Base-by-base conservation (phyloP, 2,797 vertebrate species). In the Dallia pectoralis region DNA sequence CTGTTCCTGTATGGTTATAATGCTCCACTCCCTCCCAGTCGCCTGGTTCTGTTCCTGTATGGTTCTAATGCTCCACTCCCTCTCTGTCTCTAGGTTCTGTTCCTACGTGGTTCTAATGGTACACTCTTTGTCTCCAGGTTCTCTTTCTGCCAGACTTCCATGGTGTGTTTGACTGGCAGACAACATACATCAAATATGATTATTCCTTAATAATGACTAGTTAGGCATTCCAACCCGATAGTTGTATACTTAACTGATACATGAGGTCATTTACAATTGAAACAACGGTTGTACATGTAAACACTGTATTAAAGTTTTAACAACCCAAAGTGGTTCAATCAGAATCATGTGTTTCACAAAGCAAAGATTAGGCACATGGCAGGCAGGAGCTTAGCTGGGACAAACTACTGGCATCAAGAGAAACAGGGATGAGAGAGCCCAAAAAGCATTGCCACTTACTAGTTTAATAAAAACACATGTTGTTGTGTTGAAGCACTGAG, bases 131-230 rank as follows among this genome's bases (percentile, higher is more conserved):
- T n/a, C n/a, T n/a, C 36, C 36, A 40, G 36, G 36, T 7, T 22
- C n/a, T 56, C 3, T 53, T 53, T n/a, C 19, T 56, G 64, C 66
- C 68, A 64, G 71, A 63, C 77, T 79, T 59, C 72, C 70, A 77
- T 68, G 75, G 65, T 59, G 74, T 9, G 40, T 74, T 73, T 71
- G 49, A 76, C n/a, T 6, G 27, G 74, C 68, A 74, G 69, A 36
- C 19, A 82, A 81, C 70, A 70, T 67, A 67, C 63, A 48, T 63
- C 78, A 75, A 84, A 80, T 74, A 69, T 9, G 27, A 83, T 74
- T 67, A 82, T 49, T 63, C 14, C 12, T 2, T 7, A 14, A 48
- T 47, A 15, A 49, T 29, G 9, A 29, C n/a, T 25, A 22, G 1
- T 59, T 25, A 59, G 25, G 67, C 40, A 47, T 47, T 68, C 19